Evolutionary conservation across 2,113 vertebrate species (phyloP).

Genomic region (Jaculus jaculus): DNA sequence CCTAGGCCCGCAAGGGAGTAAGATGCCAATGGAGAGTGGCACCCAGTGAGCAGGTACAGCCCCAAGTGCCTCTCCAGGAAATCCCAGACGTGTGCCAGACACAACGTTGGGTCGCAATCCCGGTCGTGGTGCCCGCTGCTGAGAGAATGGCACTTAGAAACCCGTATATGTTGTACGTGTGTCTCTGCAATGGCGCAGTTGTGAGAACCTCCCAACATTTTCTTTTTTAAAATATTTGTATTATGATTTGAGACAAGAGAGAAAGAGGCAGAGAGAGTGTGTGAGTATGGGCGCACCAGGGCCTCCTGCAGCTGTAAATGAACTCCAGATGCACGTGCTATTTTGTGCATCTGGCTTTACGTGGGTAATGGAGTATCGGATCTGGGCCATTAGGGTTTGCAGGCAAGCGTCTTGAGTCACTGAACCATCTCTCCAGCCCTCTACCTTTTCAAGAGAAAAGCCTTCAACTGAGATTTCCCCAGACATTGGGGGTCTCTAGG

Average conservation of each 20-base stretch:
- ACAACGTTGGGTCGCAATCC: not conserved
- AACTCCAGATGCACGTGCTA: too few species aligned
- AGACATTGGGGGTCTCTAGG: not conserved
- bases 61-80: not conserved
- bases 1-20: not conserved
- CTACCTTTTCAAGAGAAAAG: not conserved
- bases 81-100: not conserved
- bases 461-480: not conserved
- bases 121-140: not conserved
- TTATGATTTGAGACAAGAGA: too few species aligned
- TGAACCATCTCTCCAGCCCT: not conserved
- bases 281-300: too few species aligned
- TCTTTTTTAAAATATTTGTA: too few species aligned
- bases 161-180: accelerated
- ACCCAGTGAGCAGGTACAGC: not conserved
- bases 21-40: not conserved
- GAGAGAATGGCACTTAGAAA: not conserved
- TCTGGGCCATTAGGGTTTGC: too few species aligned
- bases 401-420: too few species aligned
- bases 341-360: too few species aligned
- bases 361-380: too few species aligned
- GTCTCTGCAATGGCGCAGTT: not conserved
- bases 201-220: not conserved
- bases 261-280: too few species aligned
- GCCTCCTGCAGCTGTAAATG: too few species aligned